Base-by-base conservation (phyloP, 2,113 vertebrate genomes). In the Arothron firmamentum region DNA sequence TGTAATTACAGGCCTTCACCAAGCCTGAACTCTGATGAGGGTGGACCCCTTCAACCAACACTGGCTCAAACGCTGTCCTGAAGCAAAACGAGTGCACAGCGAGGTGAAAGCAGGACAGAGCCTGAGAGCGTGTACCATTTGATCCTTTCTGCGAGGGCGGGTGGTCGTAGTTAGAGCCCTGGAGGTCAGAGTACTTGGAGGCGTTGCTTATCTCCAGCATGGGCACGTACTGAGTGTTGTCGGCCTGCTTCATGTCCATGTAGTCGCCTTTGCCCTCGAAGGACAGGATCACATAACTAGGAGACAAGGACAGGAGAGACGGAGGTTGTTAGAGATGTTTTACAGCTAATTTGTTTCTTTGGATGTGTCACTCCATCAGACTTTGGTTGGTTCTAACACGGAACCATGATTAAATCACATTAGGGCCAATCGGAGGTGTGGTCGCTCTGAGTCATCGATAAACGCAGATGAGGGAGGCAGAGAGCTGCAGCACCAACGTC, bases 221-320 rank as follows among this genome's bases (percentile, higher is more conserved):
- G 42, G 97, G 96, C 31, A 99, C 95, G 0, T 99, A 99, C 75
- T 99, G 97, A 31, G 94, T 97, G 18, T 88, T 91, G 28, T 98
- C 96, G 1, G 90, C 93, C 80, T 97, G 95, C 86, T 97, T 99
- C 97, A 99, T 99, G 75, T 99, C 97, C 96, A 99, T 98, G 79
- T 99, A 99, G 80, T 98, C 96, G 3, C 92, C 93, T 67, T 94
- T 96, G 81, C 94, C 92, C 90, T 98, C 96, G 62, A 99, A 99
- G 14, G 97, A 99, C 65, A 99, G 75, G 87, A 99, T 97, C 76
- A 99, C 97, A 5, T 99, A 99, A 73, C 97, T 99, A 85, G 34
- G 82, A 23, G 15, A 76, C 74, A 60, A 25, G 77, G 18, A 56
- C 21, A 76, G 72, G 74, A 67, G 28, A 70, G 14, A 45, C 45